Evolutionary conservation across 2,888 invertebrate genomes (phyloP).

Genomic region (Cantharis nigra): DNA sequence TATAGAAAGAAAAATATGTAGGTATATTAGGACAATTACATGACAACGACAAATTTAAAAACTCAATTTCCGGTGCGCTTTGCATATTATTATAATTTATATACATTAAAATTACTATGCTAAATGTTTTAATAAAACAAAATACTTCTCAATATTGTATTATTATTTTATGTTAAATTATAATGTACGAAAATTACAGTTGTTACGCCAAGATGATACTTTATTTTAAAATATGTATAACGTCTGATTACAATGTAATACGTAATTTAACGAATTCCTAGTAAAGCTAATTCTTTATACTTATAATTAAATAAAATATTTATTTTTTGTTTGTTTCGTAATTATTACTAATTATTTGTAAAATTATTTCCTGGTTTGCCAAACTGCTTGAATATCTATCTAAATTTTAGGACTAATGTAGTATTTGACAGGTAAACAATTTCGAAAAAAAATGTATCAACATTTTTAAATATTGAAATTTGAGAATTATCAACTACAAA

Average conservation of each 20-base stretch:
- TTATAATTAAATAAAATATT: neutral
- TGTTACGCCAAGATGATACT: slow-evolving; percentile 27
- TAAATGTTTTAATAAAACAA: neutral
- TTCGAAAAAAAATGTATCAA: neutral
- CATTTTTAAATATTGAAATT: neutral
- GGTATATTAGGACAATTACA: neutral
- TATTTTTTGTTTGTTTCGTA: neutral
- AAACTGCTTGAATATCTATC: neutral
- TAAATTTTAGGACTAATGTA: neutral
- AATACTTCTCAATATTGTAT: slow-evolving; percentile 14
- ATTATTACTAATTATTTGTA: neutral
- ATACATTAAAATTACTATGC: neutral
- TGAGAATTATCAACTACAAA: neutral
- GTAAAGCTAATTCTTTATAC: neutral
- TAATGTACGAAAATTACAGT: slow-evolving; percentile 23
- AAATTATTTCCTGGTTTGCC: neutral
- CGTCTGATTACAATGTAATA: neutral
- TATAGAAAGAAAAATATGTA: neutral
- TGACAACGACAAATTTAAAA: neutral
- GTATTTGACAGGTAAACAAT: neutral
- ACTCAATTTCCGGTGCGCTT: neutral
- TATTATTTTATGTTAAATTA: slow-evolving; percentile 27
- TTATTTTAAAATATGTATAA: slow-evolving; percentile 4
- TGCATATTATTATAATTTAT: neutral
- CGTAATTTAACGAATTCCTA: neutral